Evolutionary conservation across 2,113 vertebrate genomes (phyloP).

Genomic region (Archilochus colubris): DNA sequence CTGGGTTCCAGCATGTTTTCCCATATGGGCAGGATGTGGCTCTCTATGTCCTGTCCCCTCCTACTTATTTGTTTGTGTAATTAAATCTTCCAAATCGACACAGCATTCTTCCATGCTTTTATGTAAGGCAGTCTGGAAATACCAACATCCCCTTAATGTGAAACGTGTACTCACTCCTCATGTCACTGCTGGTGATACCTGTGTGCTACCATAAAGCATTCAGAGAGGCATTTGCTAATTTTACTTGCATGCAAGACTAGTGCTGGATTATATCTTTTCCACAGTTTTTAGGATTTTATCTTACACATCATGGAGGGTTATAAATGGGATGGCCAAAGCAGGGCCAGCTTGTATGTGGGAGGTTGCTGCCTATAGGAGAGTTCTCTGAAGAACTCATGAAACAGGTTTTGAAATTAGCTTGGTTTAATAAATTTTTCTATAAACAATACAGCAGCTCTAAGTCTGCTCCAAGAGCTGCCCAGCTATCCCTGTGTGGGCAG

Average conservation of each 20-base stretch:
- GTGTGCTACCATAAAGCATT: background rate
- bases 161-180: accelerated
- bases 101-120: background rate
- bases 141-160: background rate
- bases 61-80: conserved; percentile 45
- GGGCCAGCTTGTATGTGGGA: background rate
- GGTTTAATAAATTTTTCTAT: background rate
- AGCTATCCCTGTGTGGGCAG: background rate
- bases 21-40: conserved; percentile 60
- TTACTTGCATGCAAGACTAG: background rate
- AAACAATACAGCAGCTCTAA: background rate
- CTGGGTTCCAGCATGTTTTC: conserved; percentile 23
- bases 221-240: background rate
- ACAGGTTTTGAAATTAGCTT: background rate
- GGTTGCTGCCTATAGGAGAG: background rate
- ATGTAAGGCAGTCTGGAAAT: background rate
- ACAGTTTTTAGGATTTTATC: background rate
- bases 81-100: background rate
- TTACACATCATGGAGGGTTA: background rate
- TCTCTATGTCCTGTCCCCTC: conserved; percentile 9
- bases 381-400: background rate
- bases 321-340: background rate
- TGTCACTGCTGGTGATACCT: background rate
- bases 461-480: background rate
- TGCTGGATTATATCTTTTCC: conserved; percentile 1